Evolutionary conservation across 2,888 invertebrate species (phyloP), one percentile per base, ranked within the genome.

Genomic region (Epinotia bilunana): DNA sequence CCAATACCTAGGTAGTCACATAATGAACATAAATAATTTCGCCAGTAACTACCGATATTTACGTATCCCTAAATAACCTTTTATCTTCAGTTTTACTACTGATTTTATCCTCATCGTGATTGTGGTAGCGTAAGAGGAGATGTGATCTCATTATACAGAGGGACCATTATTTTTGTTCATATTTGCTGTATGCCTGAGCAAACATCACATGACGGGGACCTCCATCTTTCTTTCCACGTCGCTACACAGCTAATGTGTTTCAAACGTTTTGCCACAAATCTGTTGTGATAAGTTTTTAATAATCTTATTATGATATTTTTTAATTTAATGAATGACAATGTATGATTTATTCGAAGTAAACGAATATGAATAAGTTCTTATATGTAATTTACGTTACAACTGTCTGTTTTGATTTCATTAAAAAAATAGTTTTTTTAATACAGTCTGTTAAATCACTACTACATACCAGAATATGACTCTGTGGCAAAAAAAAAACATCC

Each of bases 101-200:
- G 60, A 75, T 75, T 71, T 55, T 72, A 71, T 61, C 67, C 65
- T n/a, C 43, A 71, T 64, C 46, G 39, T 43, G 49, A 23, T 74
- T 53, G 64, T 53, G 58, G 58, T 57, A 46, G 39, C 62, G 70
- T 64, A 58, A 64, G 57, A 49, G 63, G 65, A 74, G 39, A 71
- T 64, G 70, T 53, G 64, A 74, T 75, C 65, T 71, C 71, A 75
- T 75, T 75, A 75, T 71, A 67, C 71, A 71, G 70, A 68, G 23
- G 70, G 61, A 43, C 71, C 65, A 75, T 75, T 67, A 71, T 67
- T 72, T 71, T 65, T 67, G 71, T 71, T 75, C 65, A 71, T 75
- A 67, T 74, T 74, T 74, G 70, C 74, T 74, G 64, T 74, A 49
- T 64, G 68, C 33, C 68, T 28, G 73, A 23, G 73, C 70, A 70